Evolutionary conservation across 1,140 invertebrate genomes (phyloP).

Genomic region (Euura lappo): DNA sequence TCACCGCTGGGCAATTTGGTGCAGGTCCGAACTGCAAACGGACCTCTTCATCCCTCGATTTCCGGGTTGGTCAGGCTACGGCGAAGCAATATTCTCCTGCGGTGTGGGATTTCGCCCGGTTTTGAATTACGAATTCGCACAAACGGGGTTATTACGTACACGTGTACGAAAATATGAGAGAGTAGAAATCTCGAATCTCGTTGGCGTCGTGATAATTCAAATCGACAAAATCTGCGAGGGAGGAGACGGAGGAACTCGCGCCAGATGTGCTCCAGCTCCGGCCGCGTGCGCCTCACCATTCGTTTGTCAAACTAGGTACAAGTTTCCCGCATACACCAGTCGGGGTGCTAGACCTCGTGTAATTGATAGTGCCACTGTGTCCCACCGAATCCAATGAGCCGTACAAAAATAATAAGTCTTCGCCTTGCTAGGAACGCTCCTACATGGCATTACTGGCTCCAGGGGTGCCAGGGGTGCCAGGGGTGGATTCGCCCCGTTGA

Average conservation of each 20-base stretch:
- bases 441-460: not conserved
- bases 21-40: not conserved
- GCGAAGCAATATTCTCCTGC: not conserved
- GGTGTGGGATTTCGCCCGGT: not conserved
- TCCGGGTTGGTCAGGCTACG: not conserved
- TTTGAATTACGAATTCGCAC: not conserved
- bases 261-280: not conserved
- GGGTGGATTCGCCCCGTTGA: not conserved
- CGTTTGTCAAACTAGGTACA: not conserved
- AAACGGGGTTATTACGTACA: not conserved
- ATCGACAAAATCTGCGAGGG: too few relatives aligned
- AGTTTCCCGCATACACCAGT: not conserved
- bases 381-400: not conserved
- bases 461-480: not conserved
- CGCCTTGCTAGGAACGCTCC: not conserved
- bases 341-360: not conserved
- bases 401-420: constrained; percentile 4
- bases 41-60: constrained; percentile 4
- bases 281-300: not conserved
- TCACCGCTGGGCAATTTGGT: not conserved
- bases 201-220: too few relatives aligned
- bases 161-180: too few relatives aligned
- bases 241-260: not conserved
- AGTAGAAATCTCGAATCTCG: too few relatives aligned
- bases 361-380: constrained; percentile 5